Conservation (phyloP, 92 coral and sea anemone genomes). For the Porites divaricata region DNA sequence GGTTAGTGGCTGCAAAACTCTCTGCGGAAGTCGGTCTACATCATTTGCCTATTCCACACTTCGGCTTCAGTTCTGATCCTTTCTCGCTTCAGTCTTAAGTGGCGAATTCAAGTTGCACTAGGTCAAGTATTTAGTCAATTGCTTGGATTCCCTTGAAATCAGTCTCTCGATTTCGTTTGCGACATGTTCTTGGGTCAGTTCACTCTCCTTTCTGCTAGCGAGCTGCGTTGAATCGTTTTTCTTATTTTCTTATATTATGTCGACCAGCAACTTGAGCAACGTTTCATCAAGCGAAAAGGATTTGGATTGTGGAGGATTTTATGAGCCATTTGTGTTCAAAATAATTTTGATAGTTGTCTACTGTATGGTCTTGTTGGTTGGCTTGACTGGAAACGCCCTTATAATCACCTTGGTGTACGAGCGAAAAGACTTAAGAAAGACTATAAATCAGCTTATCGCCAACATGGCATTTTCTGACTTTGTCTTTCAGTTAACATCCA, state of each 20-base stretch:
- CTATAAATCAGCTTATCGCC: not conserved
- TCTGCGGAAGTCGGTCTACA: no score
- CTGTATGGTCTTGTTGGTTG: not conserved
- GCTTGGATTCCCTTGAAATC: slow-evolving; percentile 8
- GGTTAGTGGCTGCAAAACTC: no score
- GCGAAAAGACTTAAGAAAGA: not conserved
- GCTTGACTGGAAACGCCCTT: not conserved
- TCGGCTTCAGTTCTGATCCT: no score
- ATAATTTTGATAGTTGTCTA: not conserved
- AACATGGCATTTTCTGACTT: not conserved
- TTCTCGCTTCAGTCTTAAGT: no score
- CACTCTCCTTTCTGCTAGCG: no score
- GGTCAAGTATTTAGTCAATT: not conserved
- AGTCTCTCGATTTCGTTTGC: slow-evolving; percentile 30
- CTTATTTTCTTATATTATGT: not conserved
- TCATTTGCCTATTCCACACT: no score
- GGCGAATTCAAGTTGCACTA: not conserved
- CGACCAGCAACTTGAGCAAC: not conserved
- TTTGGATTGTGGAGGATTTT: not conserved
- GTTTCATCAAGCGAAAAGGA: not conserved
- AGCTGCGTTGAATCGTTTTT: no score
- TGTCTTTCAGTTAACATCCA: not conserved
- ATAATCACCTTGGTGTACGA: not conserved
- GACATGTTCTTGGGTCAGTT: no score
- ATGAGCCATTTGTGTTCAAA: not conserved